Percentiles rank a stretch among this genome's conserved stretches.
These are phyloP conservation scores for Danaus melanippus DNA, from an alignment of 1,140 invertebrate species.

Conservation along the genomic window DNA sequence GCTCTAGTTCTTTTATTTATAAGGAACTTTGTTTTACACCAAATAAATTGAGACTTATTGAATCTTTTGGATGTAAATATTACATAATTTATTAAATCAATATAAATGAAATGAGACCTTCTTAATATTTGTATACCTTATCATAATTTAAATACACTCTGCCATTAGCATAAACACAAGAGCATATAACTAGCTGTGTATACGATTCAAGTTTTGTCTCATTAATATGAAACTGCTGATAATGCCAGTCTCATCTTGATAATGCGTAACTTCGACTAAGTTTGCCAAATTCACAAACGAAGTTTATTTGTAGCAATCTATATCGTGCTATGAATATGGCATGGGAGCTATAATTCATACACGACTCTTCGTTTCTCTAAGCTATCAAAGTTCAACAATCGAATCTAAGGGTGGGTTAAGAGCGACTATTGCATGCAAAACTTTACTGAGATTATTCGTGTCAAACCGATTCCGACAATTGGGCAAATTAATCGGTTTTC, in stretches of 20 bases:
- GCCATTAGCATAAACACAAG: too few relatives aligned
- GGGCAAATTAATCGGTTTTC: slow-evolving; percentile 52
- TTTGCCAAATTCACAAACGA: slow-evolving; percentile 37
- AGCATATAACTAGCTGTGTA: too few relatives aligned
- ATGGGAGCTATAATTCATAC: slow-evolving; percentile 44
- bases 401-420: slow-evolving; percentile 47
- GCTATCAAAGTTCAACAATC: slow-evolving; percentile 66
- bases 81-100: too few relatives aligned
- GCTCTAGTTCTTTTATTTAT: too few relatives aligned
- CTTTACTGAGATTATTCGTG: slow-evolving; percentile 53
- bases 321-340: slow-evolving; percentile 43
- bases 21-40: too few relatives aligned
- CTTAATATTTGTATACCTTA: too few relatives aligned
- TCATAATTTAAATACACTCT: too few relatives aligned
- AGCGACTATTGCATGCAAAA: slow-evolving; percentile 63
- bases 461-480: slow-evolving; percentile 55
- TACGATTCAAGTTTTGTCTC: background rate
- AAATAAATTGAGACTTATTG: too few relatives aligned
- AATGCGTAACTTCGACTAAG: slow-evolving; percentile 16
- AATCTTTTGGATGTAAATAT: too few relatives aligned
- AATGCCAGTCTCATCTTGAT: slow-evolving; percentile 29
- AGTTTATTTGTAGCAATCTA: slow-evolving; percentile 38
- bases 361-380: slow-evolving; percentile 51
- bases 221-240: slow-evolving; percentile 12
- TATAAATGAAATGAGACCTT: too few relatives aligned